Base-by-base conservation (phyloP, 1,140 invertebrate species). In the Acromyrmex heyeri region DNA sequence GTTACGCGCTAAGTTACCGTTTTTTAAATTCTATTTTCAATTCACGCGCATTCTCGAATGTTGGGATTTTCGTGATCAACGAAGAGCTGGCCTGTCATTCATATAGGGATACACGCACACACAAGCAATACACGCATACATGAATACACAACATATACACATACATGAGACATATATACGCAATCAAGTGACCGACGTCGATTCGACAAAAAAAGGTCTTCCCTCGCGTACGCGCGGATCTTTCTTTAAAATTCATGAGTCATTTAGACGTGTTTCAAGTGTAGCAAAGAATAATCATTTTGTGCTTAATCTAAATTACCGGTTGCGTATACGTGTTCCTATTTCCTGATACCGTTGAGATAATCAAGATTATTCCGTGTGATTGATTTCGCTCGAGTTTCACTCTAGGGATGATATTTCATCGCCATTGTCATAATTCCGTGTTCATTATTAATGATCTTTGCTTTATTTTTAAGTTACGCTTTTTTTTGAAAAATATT, bases 21-120 rank as follows among this genome's bases (percentile, higher is more conserved):
- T 94, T 95, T 94, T 94, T 92, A 94, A 95, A 94, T 94, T 95
- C 93, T 94, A 95, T 95, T 95, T 95, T 94, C 90, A 94, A 94
- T 95, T 95, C 92, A 92, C 93, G 92, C 93, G 92, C 93, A 94
- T 95, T 95, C 94, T 95, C 94, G 93, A 93, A 93, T 94, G 94
- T 95, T 95, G 92, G 93, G 92, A 95, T 95, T 95, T 94, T 95
- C 94, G 94, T 94, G 93, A 95, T 95, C 95, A 95, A 95, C 95
- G 95, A 95, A 95, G 91, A 95, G 94, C 94, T 95, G 95, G 94
- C 94, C 94, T 95, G 94, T 95, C 94, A 93, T 94, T 94, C 92
- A 93, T 92, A 91, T 89, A 92, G 90, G 89, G 73, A 48, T 75
- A 88, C 87, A 86, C 59, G 7, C 75, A n/a, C 14, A 77, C 44